phyloP scores from a whole-genome alignment of 2,888 invertebrate species.

The Ochropleura plecta region DNA sequence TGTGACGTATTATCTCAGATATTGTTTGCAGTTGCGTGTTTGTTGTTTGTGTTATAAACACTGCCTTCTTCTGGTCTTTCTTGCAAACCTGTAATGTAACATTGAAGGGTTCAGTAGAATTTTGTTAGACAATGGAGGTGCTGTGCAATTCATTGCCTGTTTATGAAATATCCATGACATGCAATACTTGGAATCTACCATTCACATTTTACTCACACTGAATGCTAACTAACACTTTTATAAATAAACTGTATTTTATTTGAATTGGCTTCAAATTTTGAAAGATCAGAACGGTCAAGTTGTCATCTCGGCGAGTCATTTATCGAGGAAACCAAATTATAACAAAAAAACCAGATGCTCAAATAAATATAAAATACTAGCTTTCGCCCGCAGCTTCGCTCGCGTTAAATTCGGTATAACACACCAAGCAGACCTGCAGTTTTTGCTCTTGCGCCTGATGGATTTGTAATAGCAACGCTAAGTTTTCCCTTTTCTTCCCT shows the following conservation, averaged over 20 bases:
- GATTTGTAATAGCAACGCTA: no score
- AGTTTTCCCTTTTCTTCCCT: no score
- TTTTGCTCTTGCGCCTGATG: no score
- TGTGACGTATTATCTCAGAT: constrained; percentile 91
- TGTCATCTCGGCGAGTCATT: not conserved
- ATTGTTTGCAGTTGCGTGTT: constrained; percentile 90
- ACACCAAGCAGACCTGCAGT: no score
- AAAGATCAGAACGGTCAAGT: not conserved
- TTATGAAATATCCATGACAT: not conserved
- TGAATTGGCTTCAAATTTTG: not conserved
- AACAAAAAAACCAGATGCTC: not conserved
- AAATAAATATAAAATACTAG: constrained; percentile 12
- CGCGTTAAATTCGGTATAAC: no score
- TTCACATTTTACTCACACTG: no score
- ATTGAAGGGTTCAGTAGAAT: not conserved
- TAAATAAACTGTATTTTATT: not conserved
- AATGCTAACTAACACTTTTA: not conserved
- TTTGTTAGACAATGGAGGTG: constrained; percentile 2
- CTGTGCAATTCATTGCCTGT: not conserved
- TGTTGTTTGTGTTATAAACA: constrained; percentile 91
- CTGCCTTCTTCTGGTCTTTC: constrained; percentile 84
- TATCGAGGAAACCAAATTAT: not conserved
- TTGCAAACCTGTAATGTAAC: constrained; percentile 75
- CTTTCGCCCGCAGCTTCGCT: no score
- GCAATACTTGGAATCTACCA: not conserved